These are phyloP conservation scores for Hoplodrina ambigua DNA, from an alignment of 2,888 invertebrate genomes.

Conservation along the genomic window DNA sequence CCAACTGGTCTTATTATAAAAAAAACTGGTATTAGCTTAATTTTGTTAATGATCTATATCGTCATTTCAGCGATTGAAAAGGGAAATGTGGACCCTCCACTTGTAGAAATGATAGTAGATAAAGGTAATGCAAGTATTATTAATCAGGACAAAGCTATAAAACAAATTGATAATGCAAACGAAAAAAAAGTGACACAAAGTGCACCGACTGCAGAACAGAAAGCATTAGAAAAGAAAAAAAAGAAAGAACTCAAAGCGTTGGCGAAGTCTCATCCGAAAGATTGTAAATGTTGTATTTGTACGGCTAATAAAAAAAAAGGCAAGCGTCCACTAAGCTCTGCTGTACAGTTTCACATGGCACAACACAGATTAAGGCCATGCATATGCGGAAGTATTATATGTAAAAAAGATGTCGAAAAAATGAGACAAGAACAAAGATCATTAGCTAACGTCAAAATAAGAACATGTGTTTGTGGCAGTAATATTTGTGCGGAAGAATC, in stretches of 20 bases:
- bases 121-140: conserved; percentile 17
- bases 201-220: too few species aligned
- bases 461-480: conserved; percentile 50
- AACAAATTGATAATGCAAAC: neutral
- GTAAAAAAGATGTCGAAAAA: conserved; percentile 37
- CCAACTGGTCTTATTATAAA: too few species aligned
- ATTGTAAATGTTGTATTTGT: conserved; percentile 44
- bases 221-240: neutral
- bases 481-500: conserved; percentile 40
- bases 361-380: conserved; percentile 18
- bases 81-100: neutral
- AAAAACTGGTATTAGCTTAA: too few species aligned
- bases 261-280: neutral
- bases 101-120: conserved; percentile 30
- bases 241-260: neutral
- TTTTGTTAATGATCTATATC: neutral
- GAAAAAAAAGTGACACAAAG: too few species aligned
- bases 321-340: neutral
- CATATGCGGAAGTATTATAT: conserved; percentile 45
- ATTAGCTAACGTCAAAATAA: neutral
- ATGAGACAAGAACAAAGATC: conserved; percentile 5
- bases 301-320: neutral
- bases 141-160: conserved; percentile 17
- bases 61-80: conserved; percentile 7
- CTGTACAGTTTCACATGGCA: neutral